A percentile compares a stretch with the other conserved stretches of the same genome.
phyloP scores from a whole-genome alignment of 2,888 invertebrate genomes.

The Anorthoa munda region DNA sequence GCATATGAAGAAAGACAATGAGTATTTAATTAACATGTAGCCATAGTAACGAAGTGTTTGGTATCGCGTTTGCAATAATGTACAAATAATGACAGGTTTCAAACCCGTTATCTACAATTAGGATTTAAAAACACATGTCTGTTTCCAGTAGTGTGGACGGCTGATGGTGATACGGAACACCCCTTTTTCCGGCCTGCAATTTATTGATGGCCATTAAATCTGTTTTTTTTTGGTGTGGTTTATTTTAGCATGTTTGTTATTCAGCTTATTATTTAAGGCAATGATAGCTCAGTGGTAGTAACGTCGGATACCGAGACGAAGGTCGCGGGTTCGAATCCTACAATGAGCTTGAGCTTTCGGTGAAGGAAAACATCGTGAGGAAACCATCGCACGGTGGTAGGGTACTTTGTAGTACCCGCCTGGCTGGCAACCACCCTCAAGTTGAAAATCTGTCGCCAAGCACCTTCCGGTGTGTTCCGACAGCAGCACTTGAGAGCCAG shows the following conservation, averaged over 20 bases:
- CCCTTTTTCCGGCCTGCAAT: slow-evolving; percentile 50
- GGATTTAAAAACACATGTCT: slow-evolving; percentile 50
- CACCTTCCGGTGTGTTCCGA: too few species aligned
- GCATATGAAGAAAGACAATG: slow-evolving; percentile 23
- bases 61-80: slow-evolving; percentile 53
- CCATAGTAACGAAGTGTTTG: slow-evolving; percentile 33
- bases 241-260: slow-evolving; percentile 23
- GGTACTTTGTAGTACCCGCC: too few species aligned
- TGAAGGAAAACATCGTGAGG: too few species aligned
- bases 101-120: slow-evolving; percentile 40
- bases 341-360: too few species aligned
- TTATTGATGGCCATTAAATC: slow-evolving; percentile 33
- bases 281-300: too few species aligned
- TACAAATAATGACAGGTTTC: slow-evolving; percentile 62
- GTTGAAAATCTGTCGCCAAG: too few species aligned
- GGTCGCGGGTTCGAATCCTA: too few species aligned
- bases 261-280: too few species aligned
- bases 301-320: too few species aligned
- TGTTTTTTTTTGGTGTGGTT: slow-evolving; percentile 14
- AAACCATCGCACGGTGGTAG: too few species aligned
- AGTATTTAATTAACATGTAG: slow-evolving; percentile 41
- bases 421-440: too few species aligned
- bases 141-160: slow-evolving; percentile 29
- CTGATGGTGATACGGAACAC: slow-evolving; percentile 30
- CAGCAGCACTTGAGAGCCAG: too few species aligned